Percentiles rank a stretch among this genome's conserved stretches.
phyloP scores from a whole-genome alignment of 2,113 vertebrate genomes.

The Maccullochella peelii region DNA sequence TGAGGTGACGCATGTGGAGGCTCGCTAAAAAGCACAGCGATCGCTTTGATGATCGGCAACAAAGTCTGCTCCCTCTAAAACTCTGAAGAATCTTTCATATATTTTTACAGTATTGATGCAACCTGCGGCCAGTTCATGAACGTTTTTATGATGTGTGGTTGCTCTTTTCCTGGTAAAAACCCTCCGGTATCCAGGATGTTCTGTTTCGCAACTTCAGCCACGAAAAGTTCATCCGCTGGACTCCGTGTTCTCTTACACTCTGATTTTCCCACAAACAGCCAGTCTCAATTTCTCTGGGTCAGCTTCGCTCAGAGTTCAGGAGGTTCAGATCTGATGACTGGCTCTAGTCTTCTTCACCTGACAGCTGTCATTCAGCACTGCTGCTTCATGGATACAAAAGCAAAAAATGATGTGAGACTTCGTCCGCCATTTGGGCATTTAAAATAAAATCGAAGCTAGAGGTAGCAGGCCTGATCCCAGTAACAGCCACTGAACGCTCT shows the following conservation, averaged over 20 bases:
- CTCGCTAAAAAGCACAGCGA: neutral
- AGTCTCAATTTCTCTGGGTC: neutral
- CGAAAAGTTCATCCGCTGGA: conserved; percentile 1
- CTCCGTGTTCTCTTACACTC: conserved; percentile 5
- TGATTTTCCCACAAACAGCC: neutral
- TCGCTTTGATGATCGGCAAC: neutral
- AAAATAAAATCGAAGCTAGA: neutral
- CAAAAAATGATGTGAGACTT: neutral
- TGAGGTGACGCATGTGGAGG: conserved; percentile 28
- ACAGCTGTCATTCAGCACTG: conserved; percentile 30
- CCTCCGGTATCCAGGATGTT: neutral
- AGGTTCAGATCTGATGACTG: conserved; percentile 25
- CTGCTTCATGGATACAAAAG: neutral
- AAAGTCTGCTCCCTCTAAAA: neutral
- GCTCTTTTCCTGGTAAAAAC: neutral
- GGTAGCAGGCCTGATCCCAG: neutral
- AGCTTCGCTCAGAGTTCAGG: conserved; percentile 32
- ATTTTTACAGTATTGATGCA: neutral
- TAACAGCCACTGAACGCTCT: neutral
- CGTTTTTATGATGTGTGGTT: neutral
- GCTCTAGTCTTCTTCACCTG: conserved; percentile 34
- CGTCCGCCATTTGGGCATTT: too few relatives aligned
- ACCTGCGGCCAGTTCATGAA: neutral
- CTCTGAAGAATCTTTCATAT: neutral
- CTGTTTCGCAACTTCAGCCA: neutral